These are phyloP conservation scores for Passerina amoena DNA, from an alignment of 2,113 vertebrate species.

Conservation along the genomic window DNA sequence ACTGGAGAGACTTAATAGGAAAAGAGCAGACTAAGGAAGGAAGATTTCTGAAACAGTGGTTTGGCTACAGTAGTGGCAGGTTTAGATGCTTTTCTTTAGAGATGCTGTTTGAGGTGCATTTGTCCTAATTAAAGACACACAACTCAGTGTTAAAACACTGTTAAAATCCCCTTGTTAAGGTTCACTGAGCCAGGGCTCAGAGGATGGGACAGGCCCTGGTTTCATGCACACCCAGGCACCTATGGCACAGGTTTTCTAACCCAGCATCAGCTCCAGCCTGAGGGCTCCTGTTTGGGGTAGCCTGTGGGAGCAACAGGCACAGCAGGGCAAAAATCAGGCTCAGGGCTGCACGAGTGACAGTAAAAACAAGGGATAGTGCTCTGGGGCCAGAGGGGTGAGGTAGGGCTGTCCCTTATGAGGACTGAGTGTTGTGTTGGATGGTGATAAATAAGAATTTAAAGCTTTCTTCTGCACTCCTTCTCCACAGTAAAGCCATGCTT, in stretches of 20 bases:
- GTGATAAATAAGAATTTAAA: not conserved
- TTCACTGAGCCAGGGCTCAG: fast-evolving
- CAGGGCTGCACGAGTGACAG: not conserved
- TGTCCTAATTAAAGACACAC: not conserved
- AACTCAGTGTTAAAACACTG: not conserved
- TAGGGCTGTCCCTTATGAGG: not conserved
- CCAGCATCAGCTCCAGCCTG: not conserved
- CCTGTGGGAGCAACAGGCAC: not conserved
- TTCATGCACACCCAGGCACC: not conserved
- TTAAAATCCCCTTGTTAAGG: not conserved
- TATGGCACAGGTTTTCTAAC: not conserved
- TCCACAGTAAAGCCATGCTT: not conserved
- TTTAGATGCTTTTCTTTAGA: not conserved
- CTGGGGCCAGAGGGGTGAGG: no score
- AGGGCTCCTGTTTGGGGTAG: fast-evolving
- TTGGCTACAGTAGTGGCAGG: not conserved
- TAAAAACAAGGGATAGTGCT: not conserved
- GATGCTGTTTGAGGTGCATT: not conserved
- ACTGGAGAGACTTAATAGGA: not conserved
- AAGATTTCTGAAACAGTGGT: not conserved
- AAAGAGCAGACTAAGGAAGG: not conserved
- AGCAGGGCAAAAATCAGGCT: not conserved
- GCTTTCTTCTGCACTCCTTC: not conserved
- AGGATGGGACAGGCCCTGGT: not conserved
- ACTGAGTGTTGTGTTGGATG: fast-evolving